Conservation (phyloP, 2,888 invertebrate species). For the Melipona beecheii region DNA sequence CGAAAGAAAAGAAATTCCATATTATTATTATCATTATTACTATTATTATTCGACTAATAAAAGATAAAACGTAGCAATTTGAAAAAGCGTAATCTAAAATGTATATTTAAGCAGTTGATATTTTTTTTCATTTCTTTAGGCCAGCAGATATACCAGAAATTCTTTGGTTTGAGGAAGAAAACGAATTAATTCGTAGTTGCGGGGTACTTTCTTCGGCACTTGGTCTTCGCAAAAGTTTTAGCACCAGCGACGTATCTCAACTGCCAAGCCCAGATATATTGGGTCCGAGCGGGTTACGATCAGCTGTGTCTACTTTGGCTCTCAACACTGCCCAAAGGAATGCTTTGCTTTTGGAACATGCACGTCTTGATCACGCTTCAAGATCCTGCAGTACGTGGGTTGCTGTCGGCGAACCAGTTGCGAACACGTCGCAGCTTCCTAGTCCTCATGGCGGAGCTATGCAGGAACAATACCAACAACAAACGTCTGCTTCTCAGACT, state of each 20-base stretch:
- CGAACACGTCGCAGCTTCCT: constrained; percentile 91
- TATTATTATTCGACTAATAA: neutral
- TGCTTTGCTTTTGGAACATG: constrained; percentile 86
- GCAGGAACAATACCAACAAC: constrained; percentile 69
- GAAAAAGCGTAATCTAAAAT: neutral
- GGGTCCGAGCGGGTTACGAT: constrained; percentile 76
- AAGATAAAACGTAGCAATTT: neutral
- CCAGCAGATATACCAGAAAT: constrained; percentile 88
- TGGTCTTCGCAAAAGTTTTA: constrained; percentile 93
- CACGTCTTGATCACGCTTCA: constrained; percentile 87
- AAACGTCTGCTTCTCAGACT: constrained; percentile 43
- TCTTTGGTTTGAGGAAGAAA: constrained; percentile 90
- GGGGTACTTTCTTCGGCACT: constrained; percentile 91
- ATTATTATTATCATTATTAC: too few species aligned
- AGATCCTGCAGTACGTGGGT: constrained; percentile 95
- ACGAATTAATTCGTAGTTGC: constrained; percentile 91
- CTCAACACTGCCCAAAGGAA: constrained; percentile 86
- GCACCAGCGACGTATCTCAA: constrained; percentile 91
- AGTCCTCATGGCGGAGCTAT: constrained; percentile 90
- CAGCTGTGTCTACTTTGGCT: constrained; percentile 86
- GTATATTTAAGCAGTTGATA: neutral
- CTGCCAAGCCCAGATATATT: constrained; percentile 85
- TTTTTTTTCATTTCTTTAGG: constrained; percentile 74
- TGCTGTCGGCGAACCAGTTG: constrained; percentile 90
- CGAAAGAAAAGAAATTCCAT: too few species aligned